Percentiles rank a stretch among this genome's conserved stretches.
Conservation (phyloP, 2,113 vertebrate genomes). For the Gracilinanus agilis region DNA sequence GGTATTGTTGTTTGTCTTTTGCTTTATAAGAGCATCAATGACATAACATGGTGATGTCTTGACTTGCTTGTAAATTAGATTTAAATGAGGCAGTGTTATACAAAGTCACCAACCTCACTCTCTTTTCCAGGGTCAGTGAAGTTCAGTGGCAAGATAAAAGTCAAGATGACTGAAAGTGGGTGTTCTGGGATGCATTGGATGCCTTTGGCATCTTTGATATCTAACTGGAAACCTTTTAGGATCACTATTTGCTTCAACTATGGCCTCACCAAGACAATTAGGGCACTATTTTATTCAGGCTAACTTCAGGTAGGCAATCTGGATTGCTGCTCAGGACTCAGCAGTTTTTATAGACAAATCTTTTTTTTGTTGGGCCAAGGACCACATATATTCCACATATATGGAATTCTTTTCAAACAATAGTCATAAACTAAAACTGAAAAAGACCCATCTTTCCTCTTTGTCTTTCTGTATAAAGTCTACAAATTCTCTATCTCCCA, state of each 20-base stretch:
- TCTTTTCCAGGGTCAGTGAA: too few species aligned
- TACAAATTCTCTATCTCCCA: not conserved
- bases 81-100: too few species aligned
- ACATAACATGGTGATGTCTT: too few species aligned
- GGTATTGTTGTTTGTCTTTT: too few species aligned
- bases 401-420: not conserved
- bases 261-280: not conserved
- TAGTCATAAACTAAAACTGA: not conserved
- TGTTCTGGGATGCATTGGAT: too few species aligned
- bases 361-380: not conserved
- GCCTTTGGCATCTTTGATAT: too few species aligned
- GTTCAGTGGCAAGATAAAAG: too few species aligned
- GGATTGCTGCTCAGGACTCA: not conserved
- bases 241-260: not conserved
- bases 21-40: too few species aligned
- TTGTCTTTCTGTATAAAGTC: not conserved
- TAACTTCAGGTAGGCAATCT: not conserved
- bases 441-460: not conserved
- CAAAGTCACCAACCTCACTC: too few species aligned
- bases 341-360: not conserved
- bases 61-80: too few species aligned
- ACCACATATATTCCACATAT: not conserved
- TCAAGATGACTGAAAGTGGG: too few species aligned
- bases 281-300: not conserved
- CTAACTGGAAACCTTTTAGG: not conserved